phyloP scores from a whole-genome alignment of 1,140 invertebrate genomes.

The Drosophila elegans region DNA sequence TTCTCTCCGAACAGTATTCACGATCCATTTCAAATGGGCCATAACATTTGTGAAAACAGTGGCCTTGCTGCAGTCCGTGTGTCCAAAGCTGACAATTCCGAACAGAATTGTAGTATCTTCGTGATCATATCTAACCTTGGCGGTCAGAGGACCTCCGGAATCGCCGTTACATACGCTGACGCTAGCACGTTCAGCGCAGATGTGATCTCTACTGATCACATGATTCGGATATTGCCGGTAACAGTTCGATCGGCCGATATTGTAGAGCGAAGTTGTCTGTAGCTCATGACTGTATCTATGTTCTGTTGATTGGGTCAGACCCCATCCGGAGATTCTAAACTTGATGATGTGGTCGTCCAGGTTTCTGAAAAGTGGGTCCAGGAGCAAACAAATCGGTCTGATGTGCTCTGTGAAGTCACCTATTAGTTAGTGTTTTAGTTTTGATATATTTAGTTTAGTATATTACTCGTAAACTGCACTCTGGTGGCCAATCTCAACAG shows the following conservation, averaged over 20 bases:
- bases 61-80: not conserved
- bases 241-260: not conserved
- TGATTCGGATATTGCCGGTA: not conserved
- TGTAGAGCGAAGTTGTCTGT: not conserved
- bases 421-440: not conserved
- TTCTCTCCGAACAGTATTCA: not conserved
- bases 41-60: slow-evolving; percentile 23
- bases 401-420: not conserved
- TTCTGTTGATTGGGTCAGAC: not conserved
- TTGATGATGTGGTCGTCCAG: not conserved
- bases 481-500: not conserved
- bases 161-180: slow-evolving; percentile 9
- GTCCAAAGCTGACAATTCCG: slow-evolving; percentile 14
- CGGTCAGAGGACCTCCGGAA: slow-evolving; percentile 15
- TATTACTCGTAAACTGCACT: slow-evolving; percentile 5
- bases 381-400: slow-evolving; percentile 16
- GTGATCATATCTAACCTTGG: not conserved
- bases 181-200: not conserved
- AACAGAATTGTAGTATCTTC: not conserved
- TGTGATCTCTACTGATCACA: slow-evolving; percentile 1
- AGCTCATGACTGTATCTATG: not conserved
- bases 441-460: no score
- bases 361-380: not conserved
- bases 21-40: slow-evolving; percentile 16
- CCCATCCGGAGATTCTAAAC: slow-evolving; percentile 22